Percentiles rank a stretch among this genome's conserved stretches.
These are phyloP conservation scores for Sinohyriopsis cumingii DNA, from an alignment of 2,888 invertebrate genomes.

Conservation along the genomic window DNA sequence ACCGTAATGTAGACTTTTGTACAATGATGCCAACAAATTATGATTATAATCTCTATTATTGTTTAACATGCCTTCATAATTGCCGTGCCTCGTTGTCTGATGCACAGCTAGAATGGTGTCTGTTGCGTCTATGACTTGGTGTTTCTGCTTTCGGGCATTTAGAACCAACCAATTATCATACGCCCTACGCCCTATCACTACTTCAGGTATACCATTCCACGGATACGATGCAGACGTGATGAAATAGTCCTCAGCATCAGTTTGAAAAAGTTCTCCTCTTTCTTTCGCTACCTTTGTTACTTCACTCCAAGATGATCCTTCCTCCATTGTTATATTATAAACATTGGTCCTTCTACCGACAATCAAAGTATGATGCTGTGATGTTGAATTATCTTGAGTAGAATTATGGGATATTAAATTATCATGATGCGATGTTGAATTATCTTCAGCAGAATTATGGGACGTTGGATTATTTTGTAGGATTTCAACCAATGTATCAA, in stretches of 20 bases:
- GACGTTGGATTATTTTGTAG: conserved; percentile 15
- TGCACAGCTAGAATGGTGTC: conserved; percentile 56
- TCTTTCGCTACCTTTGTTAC: conserved; percentile 33
- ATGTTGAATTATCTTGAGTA: no score
- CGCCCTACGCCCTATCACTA: conserved; percentile 59
- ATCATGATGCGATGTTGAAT: no score
- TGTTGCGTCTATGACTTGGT: conserved; percentile 53
- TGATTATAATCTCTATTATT: conserved; percentile 51
- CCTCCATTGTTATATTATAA: conserved; percentile 40
- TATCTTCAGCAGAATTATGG: no score
- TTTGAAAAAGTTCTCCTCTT: conserved; percentile 50
- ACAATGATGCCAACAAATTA: conserved; percentile 40
- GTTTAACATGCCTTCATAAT: conserved; percentile 50
- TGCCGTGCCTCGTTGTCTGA: conserved; percentile 57
- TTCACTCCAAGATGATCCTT: conserved; percentile 34
- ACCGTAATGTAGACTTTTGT: conserved; percentile 42
- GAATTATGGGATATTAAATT: conserved; percentile 22
- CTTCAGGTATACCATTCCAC: conserved; percentile 58
- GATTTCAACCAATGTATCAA: conserved; percentile 38
- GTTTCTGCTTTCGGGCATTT: conserved; percentile 42
- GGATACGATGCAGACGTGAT: conserved; percentile 51
- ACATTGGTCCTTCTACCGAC: conserved; percentile 52
- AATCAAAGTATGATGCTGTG: conserved; percentile 21
- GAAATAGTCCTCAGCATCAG: conserved; percentile 59
- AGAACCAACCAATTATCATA: conserved; percentile 64